Conservation (phyloP, 2,113 vertebrate species). For the Stegastes partitus region DNA sequence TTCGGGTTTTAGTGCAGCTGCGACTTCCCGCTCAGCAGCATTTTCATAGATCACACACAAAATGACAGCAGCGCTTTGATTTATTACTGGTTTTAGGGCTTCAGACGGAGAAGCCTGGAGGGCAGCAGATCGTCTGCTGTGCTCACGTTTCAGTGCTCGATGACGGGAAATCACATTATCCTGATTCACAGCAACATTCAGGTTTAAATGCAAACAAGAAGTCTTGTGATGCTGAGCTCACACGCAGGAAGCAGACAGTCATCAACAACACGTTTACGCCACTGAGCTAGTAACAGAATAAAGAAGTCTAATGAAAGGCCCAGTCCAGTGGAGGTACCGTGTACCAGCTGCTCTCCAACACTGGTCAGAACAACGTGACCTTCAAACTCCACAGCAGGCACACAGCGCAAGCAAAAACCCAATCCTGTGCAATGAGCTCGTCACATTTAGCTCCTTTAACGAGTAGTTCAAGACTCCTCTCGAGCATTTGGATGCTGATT, state of each 20-base stretch:
- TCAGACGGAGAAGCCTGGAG: conserved; percentile 4
- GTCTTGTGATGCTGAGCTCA: not conserved
- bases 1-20: conserved; percentile 27
- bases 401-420: not conserved
- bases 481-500: not conserved
- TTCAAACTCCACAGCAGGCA: not conserved
- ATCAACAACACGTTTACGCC: not conserved
- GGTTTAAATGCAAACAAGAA: conserved; percentile 21
- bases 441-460: not conserved
- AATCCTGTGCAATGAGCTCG: not conserved
- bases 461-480: not conserved
- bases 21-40: not conserved
- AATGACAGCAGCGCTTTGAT: not conserved
- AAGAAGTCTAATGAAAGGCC: conserved; percentile 31
- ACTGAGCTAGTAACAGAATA: not conserved
- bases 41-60: not conserved
- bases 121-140: not conserved
- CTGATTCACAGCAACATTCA: conserved; percentile 20
- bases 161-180: not conserved
- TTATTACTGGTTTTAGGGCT: not conserved
- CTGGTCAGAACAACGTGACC: not conserved
- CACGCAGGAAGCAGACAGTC: conserved; percentile 33
- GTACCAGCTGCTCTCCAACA: not conserved
- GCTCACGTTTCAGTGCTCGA: not conserved
- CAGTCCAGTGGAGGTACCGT: conserved; percentile 17